Evolutionary conservation across 2,888 invertebrate genomes (phyloP), one percentile per base, ranked within the genome.

Genomic region (Parascotia fuliginaria): DNA sequence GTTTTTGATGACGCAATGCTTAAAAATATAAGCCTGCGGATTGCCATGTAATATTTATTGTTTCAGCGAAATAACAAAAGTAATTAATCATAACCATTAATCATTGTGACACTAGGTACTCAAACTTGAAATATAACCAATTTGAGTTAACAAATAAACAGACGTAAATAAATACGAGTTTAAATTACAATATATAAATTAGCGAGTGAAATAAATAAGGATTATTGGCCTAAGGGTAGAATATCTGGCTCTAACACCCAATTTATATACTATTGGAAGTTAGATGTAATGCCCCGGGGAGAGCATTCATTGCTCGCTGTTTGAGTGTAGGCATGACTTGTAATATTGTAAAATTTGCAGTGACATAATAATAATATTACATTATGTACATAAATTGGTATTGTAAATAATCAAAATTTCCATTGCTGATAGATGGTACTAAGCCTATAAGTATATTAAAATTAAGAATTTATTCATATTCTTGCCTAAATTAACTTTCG

Each of bases 11-110:
- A 22, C 22, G 1, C n/a, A 22, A 12, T 31, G 14, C 15, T 37
- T 19, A n/a, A 13, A 12, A 41, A 11, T 27, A n/a, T 34, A 38
- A 13, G n/a, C 24, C n/a, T 1, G n/a, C n/a, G 27, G 13, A 11
- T 33, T 9, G 1, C 34, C 13, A 5, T 28, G 36, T 45, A 44
- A 46, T 47, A 45, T 42, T 37, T 12, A 42, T 36, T 28, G 45
- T 47, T 54, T 39, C 29, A 38, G 24, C 29, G 11, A 3, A 32
- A 54, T 55, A 53, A 47, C 42, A 38, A 29, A 24, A 22, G 52
- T 62, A 45, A 65, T 65, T 58, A 60, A 65, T 52, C 41, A 65
- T 34, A 27, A 42, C 45, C 38, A 65, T 65, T 58, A 55, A 64
- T 65, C 65, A 64, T 54, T 38, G n/a, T 12, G 33, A 9, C 28